phyloP scores from a whole-genome alignment of 30 jellyfish, hydroid and myxozoan species.

The Aurelia aurita region DNA sequence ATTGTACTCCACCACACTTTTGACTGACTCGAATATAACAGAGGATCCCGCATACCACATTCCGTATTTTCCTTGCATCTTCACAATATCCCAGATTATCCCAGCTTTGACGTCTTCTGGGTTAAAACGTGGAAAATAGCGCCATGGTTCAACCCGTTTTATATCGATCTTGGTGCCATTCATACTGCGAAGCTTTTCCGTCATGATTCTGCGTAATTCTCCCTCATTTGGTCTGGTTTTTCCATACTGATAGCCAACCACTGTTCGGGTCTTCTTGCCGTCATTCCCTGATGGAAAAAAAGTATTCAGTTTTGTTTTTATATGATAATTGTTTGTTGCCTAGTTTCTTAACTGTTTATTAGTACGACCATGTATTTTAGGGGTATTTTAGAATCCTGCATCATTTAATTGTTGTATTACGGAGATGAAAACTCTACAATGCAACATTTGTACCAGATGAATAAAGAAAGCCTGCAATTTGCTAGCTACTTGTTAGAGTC shows the following conservation, averaged over 20 bases:
- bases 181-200: constrained; percentile 31
- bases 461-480: too few relatives aligned
- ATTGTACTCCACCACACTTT: constrained; percentile 89
- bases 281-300: constrained; percentile 52
- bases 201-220: constrained; percentile 48
- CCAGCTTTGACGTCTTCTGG: constrained; percentile 63
- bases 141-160: constrained; percentile 57
- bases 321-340: too few relatives aligned
- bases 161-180: constrained; percentile 60
- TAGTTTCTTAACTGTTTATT: too few relatives aligned
- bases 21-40: constrained; percentile 89
- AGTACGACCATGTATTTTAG: too few relatives aligned
- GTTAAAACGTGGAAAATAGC: constrained; percentile 86
- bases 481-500: too few relatives aligned
- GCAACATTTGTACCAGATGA: too few relatives aligned
- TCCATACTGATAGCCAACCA: constrained; percentile 85
- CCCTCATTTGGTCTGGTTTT: constrained; percentile 51
- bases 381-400: too few relatives aligned
- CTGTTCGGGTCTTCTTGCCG: constrained; percentile 56
- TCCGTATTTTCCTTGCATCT: constrained; percentile 87
- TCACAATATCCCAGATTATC: constrained; percentile 79
- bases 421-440: too few relatives aligned
- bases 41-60: constrained; percentile 98
- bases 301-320: too few relatives aligned
- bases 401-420: too few relatives aligned